Percentiles rank a stretch among this genome's conserved stretches.
phyloP scores from a whole-genome alignment of 2,113 vertebrate species.

The Aegotheles bennettii region DNA sequence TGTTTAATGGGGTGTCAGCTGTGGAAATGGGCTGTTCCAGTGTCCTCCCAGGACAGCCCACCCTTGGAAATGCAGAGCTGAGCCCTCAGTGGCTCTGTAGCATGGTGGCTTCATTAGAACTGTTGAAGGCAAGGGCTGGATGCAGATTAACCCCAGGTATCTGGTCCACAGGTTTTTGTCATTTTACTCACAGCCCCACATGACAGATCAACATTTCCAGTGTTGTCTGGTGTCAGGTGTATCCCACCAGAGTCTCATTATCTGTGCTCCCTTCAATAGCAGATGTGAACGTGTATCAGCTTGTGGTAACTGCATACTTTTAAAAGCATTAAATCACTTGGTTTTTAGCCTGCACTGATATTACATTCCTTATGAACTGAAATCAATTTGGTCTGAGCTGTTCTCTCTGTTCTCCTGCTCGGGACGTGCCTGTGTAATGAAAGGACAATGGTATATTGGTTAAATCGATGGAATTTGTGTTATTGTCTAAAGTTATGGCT shows the following conservation, averaged over 20 bases:
- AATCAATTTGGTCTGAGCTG: neutral
- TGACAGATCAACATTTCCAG: neutral
- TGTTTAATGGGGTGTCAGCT: neutral
- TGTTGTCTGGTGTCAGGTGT: neutral
- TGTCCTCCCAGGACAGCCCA: neutral
- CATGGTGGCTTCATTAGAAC: rapidly evolving
- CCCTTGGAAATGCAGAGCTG: neutral
- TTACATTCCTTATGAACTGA: neutral
- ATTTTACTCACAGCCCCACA: neutral
- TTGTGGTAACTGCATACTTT: neutral
- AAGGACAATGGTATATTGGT: neutral
- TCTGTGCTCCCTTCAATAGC: neutral
- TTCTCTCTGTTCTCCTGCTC: neutral
- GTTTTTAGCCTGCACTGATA: neutral
- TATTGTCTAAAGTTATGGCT: neutral
- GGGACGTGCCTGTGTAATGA: neutral
- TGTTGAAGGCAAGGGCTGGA: neutral
- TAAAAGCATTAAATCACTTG: neutral
- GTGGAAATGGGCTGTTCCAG: neutral
- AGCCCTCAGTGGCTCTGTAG: neutral
- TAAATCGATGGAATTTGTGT: neutral
- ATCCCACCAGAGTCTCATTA: neutral
- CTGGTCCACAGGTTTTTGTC: neutral
- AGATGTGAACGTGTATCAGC: neutral
- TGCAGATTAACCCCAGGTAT: neutral